Conservation (phyloP, 2,797 vertebrate species). For the Manis crassicaudata region DNA sequence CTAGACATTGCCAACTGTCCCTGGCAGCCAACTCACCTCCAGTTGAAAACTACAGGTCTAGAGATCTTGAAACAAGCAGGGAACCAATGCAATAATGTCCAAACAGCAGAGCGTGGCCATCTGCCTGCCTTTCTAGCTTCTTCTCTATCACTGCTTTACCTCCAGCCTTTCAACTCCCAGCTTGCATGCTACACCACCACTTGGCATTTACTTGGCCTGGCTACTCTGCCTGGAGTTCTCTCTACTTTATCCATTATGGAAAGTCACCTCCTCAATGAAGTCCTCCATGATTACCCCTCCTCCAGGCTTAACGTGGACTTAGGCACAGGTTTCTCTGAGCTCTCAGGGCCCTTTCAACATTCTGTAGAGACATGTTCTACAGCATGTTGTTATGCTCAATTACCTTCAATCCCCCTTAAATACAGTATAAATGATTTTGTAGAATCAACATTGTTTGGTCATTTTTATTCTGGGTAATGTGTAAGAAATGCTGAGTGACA, state of each 20-base stretch:
- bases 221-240: neutral
- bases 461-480: neutral
- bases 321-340: neutral
- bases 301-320: neutral
- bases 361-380: neutral
- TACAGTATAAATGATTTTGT: neutral
- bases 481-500: neutral
- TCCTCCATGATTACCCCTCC: neutral
- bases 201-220: neutral
- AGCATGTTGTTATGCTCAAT: neutral
- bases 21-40: neutral
- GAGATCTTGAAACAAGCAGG: neutral
- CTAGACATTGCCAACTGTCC: neutral
- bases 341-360: neutral
- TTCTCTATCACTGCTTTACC: accelerated
- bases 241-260: neutral
- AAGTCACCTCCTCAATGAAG: neutral
- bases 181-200: neutral
- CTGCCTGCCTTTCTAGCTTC: too few relatives aligned
- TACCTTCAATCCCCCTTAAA: neutral
- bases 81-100: accelerated
- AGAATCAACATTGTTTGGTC: neutral
- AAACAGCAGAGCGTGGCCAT: accelerated
- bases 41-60: neutral
- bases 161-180: neutral